phyloP scores from a whole-genome alignment of 2,113 vertebrate species.

The Xenopus borealis region DNA sequence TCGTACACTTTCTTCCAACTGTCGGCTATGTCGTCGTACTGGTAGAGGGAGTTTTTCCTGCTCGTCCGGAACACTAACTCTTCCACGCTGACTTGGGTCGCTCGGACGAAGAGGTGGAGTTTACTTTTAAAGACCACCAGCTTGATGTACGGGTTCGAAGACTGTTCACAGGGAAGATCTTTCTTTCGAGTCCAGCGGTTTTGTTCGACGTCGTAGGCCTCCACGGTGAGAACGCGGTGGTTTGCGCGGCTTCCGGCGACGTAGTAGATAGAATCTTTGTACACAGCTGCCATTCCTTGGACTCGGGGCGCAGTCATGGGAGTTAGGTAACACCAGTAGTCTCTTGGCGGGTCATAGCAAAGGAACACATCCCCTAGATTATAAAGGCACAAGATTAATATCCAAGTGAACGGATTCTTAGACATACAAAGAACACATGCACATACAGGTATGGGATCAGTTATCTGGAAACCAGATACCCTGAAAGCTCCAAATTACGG shows the following conservation, averaged over 20 bases:
- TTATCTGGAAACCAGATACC: too few species aligned
- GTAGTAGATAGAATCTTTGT: slow-evolving; percentile 92
- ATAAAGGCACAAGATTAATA: background rate
- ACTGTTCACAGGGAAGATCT: slow-evolving; percentile 94
- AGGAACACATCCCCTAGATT: slow-evolving; percentile 92
- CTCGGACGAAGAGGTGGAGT: slow-evolving; percentile 92
- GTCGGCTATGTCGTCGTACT: slow-evolving; percentile 87
- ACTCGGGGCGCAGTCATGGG: slow-evolving; percentile 91
- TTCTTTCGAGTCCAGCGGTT: slow-evolving; percentile 87
- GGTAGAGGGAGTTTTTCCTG: slow-evolving; percentile 97
- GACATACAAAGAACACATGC: too few species aligned
- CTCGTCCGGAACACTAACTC: slow-evolving; percentile 97
- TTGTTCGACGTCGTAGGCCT: slow-evolving; percentile 91
- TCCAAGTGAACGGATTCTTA: too few species aligned
- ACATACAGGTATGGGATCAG: too few species aligned
- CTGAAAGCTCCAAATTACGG: too few species aligned
- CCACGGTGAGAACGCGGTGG: slow-evolving; percentile 94
- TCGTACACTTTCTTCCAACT: slow-evolving; percentile 93
- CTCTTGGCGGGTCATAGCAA: slow-evolving; percentile 92
- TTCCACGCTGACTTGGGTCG: slow-evolving; percentile 97
- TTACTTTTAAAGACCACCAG: slow-evolving; percentile 86
- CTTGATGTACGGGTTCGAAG: slow-evolving; percentile 95
- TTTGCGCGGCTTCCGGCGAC: slow-evolving; percentile 93
- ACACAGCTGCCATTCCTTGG: slow-evolving; percentile 89
- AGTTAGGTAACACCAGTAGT: slow-evolving; percentile 94